These are phyloP conservation scores for Gallinago paraguaiae DNA, from an alignment of 2,113 vertebrate species.

Conservation along the genomic window DNA sequence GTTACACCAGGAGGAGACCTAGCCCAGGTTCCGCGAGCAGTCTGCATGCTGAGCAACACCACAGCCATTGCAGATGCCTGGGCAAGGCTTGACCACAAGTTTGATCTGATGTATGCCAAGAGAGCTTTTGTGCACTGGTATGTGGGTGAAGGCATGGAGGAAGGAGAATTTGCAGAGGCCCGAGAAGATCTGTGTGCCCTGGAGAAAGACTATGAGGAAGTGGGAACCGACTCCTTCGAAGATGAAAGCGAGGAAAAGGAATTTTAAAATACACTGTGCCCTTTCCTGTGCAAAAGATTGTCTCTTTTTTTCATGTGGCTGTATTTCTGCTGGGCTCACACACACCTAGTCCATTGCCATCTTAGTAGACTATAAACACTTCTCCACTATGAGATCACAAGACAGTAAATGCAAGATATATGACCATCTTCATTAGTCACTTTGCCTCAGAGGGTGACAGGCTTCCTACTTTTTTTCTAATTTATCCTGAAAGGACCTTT, in stretches of 20 bases:
- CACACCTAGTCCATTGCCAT: neutral
- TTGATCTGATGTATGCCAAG: constrained; percentile 77
- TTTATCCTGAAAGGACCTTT: neutral
- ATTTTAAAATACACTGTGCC: constrained; percentile 53
- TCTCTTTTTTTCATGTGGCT: neutral
- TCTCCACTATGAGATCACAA: neutral
- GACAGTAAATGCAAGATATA: neutral
- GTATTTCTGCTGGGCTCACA: neutral
- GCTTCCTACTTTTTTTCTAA: neutral
- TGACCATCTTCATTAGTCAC: neutral
- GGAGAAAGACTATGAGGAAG: constrained; percentile 81
- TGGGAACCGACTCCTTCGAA: constrained; percentile 71
- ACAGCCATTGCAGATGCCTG: constrained; percentile 76
- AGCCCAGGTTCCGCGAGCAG: constrained; percentile 71
- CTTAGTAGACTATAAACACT: neutral
- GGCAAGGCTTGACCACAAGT: constrained; percentile 76
- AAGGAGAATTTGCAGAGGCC: constrained; percentile 77
- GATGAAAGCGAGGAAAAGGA: constrained; percentile 67
- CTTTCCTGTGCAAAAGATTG: neutral
- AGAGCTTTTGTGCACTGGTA: constrained; percentile 81
- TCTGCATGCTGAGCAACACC: constrained; percentile 80
- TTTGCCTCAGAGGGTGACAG: neutral
- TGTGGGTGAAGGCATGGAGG: constrained; percentile 77
- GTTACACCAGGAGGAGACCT: constrained; percentile 73
- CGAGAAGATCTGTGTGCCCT: constrained; percentile 74